These are phyloP conservation scores for Spheniscus mendiculus DNA, from an alignment of 2,113 vertebrate genomes.

Conservation along the genomic window DNA sequence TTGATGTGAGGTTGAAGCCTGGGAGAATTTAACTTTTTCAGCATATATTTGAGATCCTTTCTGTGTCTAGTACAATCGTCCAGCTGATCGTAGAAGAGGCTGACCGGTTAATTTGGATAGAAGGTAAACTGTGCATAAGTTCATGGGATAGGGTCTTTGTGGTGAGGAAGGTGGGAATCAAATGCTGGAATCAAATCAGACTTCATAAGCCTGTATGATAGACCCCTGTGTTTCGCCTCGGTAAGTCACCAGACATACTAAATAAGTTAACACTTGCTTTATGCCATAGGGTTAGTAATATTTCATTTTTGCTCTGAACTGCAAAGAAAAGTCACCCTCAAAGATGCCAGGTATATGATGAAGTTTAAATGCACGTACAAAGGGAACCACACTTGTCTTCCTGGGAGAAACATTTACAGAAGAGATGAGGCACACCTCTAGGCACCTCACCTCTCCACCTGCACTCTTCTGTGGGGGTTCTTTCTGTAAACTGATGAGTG, in stretches of 20 bases:
- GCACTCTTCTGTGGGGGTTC: not conserved
- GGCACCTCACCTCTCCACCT: not conserved
- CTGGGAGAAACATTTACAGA: not conserved
- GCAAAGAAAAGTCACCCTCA: not conserved
- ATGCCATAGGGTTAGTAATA: not conserved
- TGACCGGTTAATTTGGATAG: not conserved
- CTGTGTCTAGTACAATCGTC: not conserved
- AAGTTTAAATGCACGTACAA: not conserved
- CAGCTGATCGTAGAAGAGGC: not conserved
- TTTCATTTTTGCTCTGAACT: not conserved
- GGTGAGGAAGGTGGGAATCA: not conserved
- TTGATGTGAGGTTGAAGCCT: not conserved
- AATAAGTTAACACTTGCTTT: not conserved
- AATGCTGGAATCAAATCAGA: not conserved
- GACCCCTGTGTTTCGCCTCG: not conserved
- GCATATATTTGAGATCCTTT: not conserved
- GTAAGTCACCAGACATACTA: not conserved
- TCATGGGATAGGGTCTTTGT: not conserved
- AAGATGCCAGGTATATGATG: not conserved
- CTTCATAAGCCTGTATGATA: not conserved
- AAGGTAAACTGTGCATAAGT: not conserved
- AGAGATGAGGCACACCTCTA: not conserved
- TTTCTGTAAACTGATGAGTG: not conserved
- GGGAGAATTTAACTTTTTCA: not conserved
- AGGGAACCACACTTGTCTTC: not conserved